Evolutionary conservation across 2,113 vertebrate genomes (phyloP).

Genomic region (Peromyscus polionotus): DNA sequence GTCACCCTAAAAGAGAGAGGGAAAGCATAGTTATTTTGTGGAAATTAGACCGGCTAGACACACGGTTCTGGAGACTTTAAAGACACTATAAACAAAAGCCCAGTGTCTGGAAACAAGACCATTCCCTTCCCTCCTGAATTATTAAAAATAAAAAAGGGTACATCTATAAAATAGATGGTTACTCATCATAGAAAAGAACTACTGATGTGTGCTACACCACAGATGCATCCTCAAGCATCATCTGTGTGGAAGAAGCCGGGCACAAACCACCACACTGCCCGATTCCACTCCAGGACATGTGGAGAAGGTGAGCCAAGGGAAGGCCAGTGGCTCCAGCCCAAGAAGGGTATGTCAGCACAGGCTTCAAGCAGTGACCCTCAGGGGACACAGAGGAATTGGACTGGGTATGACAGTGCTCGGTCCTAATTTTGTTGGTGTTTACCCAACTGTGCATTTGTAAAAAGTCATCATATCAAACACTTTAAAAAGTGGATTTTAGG

Average conservation of each 20-base stretch:
- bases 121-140: neutral
- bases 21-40: neutral
- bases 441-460: neutral
- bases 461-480: neutral
- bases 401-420: neutral
- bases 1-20: neutral
- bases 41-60: neutral
- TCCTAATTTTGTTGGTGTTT: neutral
- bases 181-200: neutral
- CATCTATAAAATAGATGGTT: neutral
- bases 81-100: neutral
- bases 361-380: neutral
- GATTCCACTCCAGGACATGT: neutral
- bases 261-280: neutral
- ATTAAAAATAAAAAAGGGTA: conserved; percentile 1
- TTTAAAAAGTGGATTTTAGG: conserved; percentile 2
- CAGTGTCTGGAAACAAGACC: neutral
- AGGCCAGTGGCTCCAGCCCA: neutral
- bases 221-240: neutral
- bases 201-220: neutral
- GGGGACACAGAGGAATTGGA: neutral
- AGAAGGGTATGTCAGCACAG: neutral
- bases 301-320: neutral
- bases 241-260: neutral
- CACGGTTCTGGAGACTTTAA: neutral